Percentiles rank a stretch among this genome's conserved stretches.
phyloP scores from a whole-genome alignment of 2,888 invertebrate species.

The Lysandra bellargus region DNA sequence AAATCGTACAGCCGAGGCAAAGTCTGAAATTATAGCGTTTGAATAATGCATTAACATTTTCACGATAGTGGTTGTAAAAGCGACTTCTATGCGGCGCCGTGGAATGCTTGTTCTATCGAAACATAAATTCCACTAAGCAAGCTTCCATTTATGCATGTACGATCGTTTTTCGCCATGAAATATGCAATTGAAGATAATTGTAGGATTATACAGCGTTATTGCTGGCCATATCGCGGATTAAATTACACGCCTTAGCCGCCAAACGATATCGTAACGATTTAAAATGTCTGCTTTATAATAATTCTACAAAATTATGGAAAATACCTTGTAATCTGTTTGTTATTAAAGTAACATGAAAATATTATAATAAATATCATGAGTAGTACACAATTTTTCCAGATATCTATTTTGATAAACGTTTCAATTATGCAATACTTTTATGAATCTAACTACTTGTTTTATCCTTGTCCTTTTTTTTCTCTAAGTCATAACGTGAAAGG shows the following conservation, averaged over 20 bases:
- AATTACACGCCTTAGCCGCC: not conserved
- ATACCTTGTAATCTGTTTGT: not conserved
- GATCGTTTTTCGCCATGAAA: slow-evolving; percentile 24
- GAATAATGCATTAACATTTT: slow-evolving; percentile 72
- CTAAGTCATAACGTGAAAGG: slow-evolving; percentile 44
- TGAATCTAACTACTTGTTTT: slow-evolving; percentile 50
- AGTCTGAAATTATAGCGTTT: slow-evolving; percentile 69
- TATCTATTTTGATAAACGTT: not conserved
- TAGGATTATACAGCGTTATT: slow-evolving; percentile 5
- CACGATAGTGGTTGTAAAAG: slow-evolving; percentile 63
- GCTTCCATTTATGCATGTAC: slow-evolving; percentile 26
- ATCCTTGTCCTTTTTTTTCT: slow-evolving; percentile 59
- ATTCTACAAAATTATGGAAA: not conserved
- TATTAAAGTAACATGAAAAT: not conserved
- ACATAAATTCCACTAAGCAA: slow-evolving; percentile 30
- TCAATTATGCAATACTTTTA: slow-evolving; percentile 46
- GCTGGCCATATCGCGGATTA: not conserved
- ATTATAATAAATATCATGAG: not conserved
- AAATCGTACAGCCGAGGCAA: slow-evolving; percentile 66
- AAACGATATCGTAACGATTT: not conserved
- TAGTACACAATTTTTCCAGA: not conserved
- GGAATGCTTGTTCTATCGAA: slow-evolving; percentile 28
- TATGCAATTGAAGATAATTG: slow-evolving; percentile 35
- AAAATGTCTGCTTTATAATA: not conserved
- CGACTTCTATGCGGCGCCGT: slow-evolving; percentile 47